Percentiles rank a stretch among this genome's conserved stretches.
phyloP scores from a whole-genome alignment of 2,797 vertebrate genomes.

The Sebastolobus alascanus region DNA sequence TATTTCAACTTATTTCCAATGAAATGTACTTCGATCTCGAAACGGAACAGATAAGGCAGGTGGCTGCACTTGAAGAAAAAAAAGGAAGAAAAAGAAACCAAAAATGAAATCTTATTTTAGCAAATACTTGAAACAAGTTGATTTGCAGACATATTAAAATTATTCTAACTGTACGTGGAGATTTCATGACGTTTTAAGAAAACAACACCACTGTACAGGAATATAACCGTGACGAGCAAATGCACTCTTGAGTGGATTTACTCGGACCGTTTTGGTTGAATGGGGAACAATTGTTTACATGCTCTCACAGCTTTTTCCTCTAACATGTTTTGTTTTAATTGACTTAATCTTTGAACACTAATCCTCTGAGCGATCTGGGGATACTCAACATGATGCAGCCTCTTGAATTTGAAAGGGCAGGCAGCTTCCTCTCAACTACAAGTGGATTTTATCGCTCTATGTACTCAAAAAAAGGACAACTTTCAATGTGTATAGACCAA shows the following conservation, averaged over 20 bases:
- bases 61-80: neutral
- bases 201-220: neutral
- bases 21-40: neutral
- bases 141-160: neutral
- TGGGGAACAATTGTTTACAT: constrained; percentile 33
- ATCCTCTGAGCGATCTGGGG: constrained; percentile 52
- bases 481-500: neutral
- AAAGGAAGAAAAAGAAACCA: neutral
- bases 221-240: constrained; percentile 14
- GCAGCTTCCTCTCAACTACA: neutral
- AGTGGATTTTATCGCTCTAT: neutral
- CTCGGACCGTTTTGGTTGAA: constrained; percentile 31
- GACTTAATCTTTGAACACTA: constrained; percentile 54
- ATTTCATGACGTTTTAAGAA: neutral
- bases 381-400: constrained; percentile 22
- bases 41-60: neutral
- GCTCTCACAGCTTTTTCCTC: constrained; percentile 49
- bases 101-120: neutral
- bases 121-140: neutral
- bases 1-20: neutral
- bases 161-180: neutral
- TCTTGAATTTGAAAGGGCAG: constrained; percentile 11
- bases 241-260: constrained; percentile 30
- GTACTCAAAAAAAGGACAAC: neutral
- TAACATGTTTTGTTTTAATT: constrained; percentile 52